Percentiles rank a stretch among this genome's conserved stretches.
Conservation (phyloP, 2,888 invertebrate genomes). For the Gasteruption jaculator region DNA sequence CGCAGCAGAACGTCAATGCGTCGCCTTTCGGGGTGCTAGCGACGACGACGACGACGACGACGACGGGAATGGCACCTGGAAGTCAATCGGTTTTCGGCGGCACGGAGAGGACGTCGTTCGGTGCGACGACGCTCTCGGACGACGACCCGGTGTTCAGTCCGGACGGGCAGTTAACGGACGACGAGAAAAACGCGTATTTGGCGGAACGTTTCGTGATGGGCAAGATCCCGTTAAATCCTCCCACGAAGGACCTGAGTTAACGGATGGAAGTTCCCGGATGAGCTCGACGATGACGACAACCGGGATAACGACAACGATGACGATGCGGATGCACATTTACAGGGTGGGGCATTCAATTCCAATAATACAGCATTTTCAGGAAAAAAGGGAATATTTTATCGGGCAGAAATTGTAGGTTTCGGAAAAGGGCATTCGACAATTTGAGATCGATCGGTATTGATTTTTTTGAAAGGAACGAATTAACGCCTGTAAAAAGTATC, state of each 20-base stretch:
- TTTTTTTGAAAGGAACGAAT: too few relatives aligned
- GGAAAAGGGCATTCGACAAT: too few relatives aligned
- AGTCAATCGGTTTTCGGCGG: not conserved
- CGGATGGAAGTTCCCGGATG: too few relatives aligned
- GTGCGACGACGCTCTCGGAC: constrained; percentile 22
- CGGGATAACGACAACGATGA: too few relatives aligned
- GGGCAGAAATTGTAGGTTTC: too few relatives aligned
- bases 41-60: constrained; percentile 12
- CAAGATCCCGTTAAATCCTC: constrained; percentile 42
- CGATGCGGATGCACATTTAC: too few relatives aligned
- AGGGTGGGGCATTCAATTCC: too few relatives aligned
- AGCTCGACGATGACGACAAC: too few relatives aligned
- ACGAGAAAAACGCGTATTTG: constrained; percentile 38
- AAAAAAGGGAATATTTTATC: too few relatives aligned
- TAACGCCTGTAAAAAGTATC: too few relatives aligned
- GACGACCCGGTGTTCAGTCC: constrained; percentile 36
- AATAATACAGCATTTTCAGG: too few relatives aligned
- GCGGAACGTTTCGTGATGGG: constrained; percentile 37
- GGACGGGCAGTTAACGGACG: constrained; percentile 38
- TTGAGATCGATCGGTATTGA: too few relatives aligned
- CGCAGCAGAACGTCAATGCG: constrained; percentile 18
- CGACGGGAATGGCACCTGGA: constrained; percentile 3
- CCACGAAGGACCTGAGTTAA: constrained; percentile 41
- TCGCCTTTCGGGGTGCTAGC: constrained; percentile 29
- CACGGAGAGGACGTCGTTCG: constrained; percentile 9